A percentile compares a stretch with the other conserved stretches of the same genome.
Conservation (phyloP, 2,113 vertebrate species). For the Prionailurus bengalensis region DNA sequence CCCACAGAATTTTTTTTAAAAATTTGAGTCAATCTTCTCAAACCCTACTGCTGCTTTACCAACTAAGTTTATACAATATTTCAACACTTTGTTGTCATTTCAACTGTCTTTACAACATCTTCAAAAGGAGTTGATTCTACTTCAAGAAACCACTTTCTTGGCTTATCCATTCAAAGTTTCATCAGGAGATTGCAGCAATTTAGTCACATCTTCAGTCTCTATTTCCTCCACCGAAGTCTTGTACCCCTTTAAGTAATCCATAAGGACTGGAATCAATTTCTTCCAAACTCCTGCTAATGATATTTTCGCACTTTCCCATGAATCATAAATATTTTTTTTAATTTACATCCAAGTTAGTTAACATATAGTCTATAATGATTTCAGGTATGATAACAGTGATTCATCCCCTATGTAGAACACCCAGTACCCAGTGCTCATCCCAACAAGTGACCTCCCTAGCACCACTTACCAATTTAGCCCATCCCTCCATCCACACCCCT, state of each 20-base stretch:
- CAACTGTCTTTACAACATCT: neutral
- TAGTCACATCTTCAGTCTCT: neutral
- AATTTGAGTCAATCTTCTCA: neutral
- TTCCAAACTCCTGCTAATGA: neutral
- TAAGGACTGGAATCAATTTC: neutral
- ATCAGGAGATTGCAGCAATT: neutral
- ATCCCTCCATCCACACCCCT: no score
- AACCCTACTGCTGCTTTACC: neutral
- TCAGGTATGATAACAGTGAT: no score
- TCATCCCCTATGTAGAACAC: no score
- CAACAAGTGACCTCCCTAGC: no score
- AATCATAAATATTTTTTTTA: neutral
- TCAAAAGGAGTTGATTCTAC: neutral
- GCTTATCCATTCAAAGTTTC: neutral
- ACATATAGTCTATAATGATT: no score
- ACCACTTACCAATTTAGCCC: no score
- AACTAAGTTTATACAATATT: neutral
- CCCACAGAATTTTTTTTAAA: neutral
- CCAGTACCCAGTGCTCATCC: no score
- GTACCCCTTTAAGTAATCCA: neutral
- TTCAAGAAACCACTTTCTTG: neutral
- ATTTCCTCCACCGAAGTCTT: neutral
- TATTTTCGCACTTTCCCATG: neutral
- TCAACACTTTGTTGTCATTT: neutral
- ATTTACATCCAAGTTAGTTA: no score